Evolutionary conservation across 2,113 vertebrate genomes (phyloP), one percentile per base, ranked within the genome.

Genomic region (Dinomys branickii): DNA sequence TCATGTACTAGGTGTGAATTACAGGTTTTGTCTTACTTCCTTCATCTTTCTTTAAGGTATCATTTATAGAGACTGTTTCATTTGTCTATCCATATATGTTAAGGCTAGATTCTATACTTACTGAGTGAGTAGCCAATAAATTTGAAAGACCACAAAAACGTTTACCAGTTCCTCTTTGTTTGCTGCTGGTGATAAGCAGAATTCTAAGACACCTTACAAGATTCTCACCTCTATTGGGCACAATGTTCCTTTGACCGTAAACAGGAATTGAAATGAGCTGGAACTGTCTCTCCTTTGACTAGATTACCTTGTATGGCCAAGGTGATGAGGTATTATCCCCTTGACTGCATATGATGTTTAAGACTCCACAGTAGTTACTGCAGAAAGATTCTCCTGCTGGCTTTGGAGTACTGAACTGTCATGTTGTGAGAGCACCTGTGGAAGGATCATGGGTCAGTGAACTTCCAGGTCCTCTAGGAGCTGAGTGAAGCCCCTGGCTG

Each of bases 51-150:
- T 52, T 93, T 85, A 50, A 87, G 56, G 26, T 73, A 22, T 67
- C 50, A 92, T 30, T 92, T 96, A 86, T 38, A 88, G 5, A 20
- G 50, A 85, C 35, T 58, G 83, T 88, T 92, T 61, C 77, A 41
- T 71, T 71, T 67, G 26, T 94, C 73, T 86, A 73, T 65, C 30
- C 61, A 88, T 3, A 61, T 52, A 56, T 82, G 86, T 81, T 30
- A 78, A 63, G 41, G 47, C 65, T 63, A 13, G 26, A 44, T 77
- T 90, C 50, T 73, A 56, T 17, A 71, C 35, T 63, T 82, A 78
- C 78, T 50, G 14, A 85, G 38, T 63, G 9, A 78, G 28, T 63
- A 86, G 41, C 20, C 73, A 89, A 63, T 35, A 22, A 61, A 85
- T 56, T 61, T 81, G 44, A 77, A 24, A 69, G 52, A 59, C 8